Evolutionary conservation across 2,113 vertebrate species (phyloP).

Genomic region (Hippocampus abdominalis): DNA sequence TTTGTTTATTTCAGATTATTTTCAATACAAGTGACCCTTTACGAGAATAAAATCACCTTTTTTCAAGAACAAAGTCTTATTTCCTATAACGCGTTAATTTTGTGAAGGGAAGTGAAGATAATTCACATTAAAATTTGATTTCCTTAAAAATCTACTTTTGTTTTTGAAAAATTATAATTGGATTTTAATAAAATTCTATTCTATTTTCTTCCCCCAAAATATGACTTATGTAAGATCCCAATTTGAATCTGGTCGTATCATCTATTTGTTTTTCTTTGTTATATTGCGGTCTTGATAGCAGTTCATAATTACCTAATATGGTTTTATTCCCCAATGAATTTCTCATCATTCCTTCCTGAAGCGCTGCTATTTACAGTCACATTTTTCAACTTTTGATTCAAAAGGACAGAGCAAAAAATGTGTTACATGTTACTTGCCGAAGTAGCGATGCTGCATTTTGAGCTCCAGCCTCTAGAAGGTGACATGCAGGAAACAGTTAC

Average conservation of each 20-base stretch:
- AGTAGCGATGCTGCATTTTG: slow-evolving; percentile 29
- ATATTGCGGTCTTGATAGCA: slow-evolving; percentile 8
- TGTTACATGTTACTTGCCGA: slow-evolving; percentile 10
- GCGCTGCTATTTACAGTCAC: slow-evolving; percentile 74
- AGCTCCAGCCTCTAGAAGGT: slow-evolving; percentile 54
- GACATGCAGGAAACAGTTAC: slow-evolving; percentile 29
- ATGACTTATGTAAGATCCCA: background rate
- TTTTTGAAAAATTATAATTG: background rate
- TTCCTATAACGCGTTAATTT: too few species aligned
- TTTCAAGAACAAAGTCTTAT: too few species aligned
- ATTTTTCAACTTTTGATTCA: slow-evolving; percentile 38
- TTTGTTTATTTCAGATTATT: too few species aligned
- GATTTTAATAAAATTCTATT: background rate
- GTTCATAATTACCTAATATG: slow-evolving; percentile 28
- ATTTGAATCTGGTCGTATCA: background rate
- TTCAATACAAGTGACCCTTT: too few species aligned
- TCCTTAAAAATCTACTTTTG: background rate
- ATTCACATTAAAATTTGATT: background rate
- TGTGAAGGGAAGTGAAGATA: background rate
- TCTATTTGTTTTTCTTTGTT: slow-evolving; percentile 22
- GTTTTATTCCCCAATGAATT: slow-evolving; percentile 51
- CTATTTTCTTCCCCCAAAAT: background rate
- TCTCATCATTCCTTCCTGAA: slow-evolving; percentile 68
- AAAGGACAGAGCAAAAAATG: slow-evolving; percentile 24
- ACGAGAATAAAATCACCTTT: too few species aligned